Evolutionary conservation across 2,888 invertebrate genomes (phyloP), one percentile per base, ranked within the genome.

Genomic region (Gandaritis pyraliata): DNA sequence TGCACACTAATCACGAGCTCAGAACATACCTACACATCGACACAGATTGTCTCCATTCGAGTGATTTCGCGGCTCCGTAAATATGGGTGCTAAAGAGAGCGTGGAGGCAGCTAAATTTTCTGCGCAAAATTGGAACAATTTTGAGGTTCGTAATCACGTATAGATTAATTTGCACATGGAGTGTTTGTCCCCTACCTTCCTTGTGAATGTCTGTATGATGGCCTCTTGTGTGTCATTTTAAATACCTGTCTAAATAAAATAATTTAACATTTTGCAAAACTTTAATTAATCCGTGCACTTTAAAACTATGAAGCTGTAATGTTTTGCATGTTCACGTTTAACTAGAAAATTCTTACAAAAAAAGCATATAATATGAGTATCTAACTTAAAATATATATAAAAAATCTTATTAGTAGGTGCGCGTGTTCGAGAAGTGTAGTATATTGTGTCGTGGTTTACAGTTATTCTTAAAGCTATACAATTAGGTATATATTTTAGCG

Each of bases 61-160:
- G 91, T 90, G 91, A 88, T 86, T 82, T 86, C 86, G 87, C 87
- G 79, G 85, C 80, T 87, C 83, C 85, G 81, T 89, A 90, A 93
- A 92, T 87, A 95, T 95, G 96, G 96, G 96, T 92, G 95, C 95
- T 88, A 96, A 96, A 94, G 95, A 95, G 88, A 96, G 95, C 94
- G 95, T 95, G 88, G 95, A 96, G 89, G 95, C 95, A 84, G 95
- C 95, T 86, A 95, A 95, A 94, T 94, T 95, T 93, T 95, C 95
- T 93, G 94, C 95, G 92, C 95, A 95, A 93, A 95, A 95, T 92
- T 96, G 95, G 96, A 95, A 95, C 92, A 95, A 95, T 92, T 93
- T 95, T 83, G 95, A 95, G 95, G 95, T 95, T 94, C 93, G 93
- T 93, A 92, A 87, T 72, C 80, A 88, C 83, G 85, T 86, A 87